These are phyloP conservation scores for Lycorma delicatula DNA, from an alignment of 1,140 invertebrate genomes.

Conservation along the genomic window DNA sequence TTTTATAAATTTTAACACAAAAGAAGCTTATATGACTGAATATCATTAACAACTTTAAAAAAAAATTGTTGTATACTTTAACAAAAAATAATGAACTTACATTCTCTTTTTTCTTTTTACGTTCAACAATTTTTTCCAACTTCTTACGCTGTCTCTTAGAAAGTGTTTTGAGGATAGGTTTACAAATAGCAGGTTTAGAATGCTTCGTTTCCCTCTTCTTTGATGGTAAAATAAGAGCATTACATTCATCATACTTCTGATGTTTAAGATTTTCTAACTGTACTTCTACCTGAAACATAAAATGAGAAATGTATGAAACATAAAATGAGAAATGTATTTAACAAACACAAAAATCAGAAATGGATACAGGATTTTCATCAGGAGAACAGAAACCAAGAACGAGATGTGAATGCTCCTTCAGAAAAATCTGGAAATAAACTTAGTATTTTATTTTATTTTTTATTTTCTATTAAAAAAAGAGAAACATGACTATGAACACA, in stretches of 20 bases:
- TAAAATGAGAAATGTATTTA: slow-evolving; percentile 21
- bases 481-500: too few species aligned
- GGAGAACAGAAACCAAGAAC: neutral
- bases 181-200: slow-evolving; percentile 44
- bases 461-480: too few species aligned
- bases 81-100: slow-evolving; percentile 44
- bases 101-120: slow-evolving; percentile 79
- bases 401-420: neutral
- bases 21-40: neutral
- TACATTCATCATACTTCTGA: slow-evolving; percentile 60
- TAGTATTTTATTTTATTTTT: too few species aligned
- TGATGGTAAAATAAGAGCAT: slow-evolving; percentile 70
- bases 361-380: neutral
- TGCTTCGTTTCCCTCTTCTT: slow-evolving; percentile 70
- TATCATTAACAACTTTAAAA: neutral
- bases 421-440: neutral
- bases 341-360: slow-evolving; percentile 18
- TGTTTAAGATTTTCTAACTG: slow-evolving; percentile 48
- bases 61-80: neutral
- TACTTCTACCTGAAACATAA: slow-evolving; percentile 50
- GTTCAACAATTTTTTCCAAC: slow-evolving; percentile 77
- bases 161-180: slow-evolving; percentile 52
- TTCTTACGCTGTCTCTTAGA: slow-evolving; percentile 81
- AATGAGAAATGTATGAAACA: slow-evolving; percentile 35
- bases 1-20: neutral